Evolutionary conservation across 64 coral and sea anemone genomes (phyloP).

Genomic region (Cladopsammia gracilis): DNA sequence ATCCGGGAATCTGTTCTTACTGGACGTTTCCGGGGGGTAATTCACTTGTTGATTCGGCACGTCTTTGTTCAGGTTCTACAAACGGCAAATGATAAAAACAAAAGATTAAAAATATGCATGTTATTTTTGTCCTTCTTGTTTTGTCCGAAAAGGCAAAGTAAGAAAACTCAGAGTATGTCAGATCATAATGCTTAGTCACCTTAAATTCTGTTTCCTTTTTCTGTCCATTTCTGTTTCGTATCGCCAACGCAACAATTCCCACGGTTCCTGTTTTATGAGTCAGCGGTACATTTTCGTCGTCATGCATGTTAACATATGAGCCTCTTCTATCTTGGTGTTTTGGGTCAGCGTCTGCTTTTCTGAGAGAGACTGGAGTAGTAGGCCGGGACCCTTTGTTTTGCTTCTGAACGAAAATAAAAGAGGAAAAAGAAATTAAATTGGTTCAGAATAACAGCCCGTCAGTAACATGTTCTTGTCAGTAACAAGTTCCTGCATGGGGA

Average conservation of each 20-base stretch:
- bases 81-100: neutral
- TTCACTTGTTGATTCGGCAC: slow-evolving; percentile 33
- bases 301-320: slow-evolving; percentile 46
- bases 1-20: slow-evolving; percentile 87
- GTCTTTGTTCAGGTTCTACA: slow-evolving; percentile 84
- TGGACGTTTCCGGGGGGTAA: slow-evolving; percentile 69
- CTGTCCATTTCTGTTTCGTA: slow-evolving; percentile 87
- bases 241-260: slow-evolving; percentile 89
- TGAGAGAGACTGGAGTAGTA: neutral
- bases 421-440: neutral
- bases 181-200: slow-evolving; percentile 15
- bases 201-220: slow-evolving; percentile 96
- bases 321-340: slow-evolving; percentile 63
- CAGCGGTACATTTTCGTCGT: slow-evolving; percentile 80
- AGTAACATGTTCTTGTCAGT: no score
- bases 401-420: neutral
- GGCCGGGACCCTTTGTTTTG: neutral
- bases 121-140: no score
- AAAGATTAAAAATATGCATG: no score
- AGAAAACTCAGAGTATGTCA: no score
- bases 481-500: no score
- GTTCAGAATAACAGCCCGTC: neutral
- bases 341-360: neutral
- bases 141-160: no score
- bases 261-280: slow-evolving; percentile 94